A percentile compares a stretch with the other conserved stretches of the same genome.
These are phyloP conservation scores for Grantiella picta DNA, from an alignment of 2,113 vertebrate genomes.

Conservation along the genomic window DNA sequence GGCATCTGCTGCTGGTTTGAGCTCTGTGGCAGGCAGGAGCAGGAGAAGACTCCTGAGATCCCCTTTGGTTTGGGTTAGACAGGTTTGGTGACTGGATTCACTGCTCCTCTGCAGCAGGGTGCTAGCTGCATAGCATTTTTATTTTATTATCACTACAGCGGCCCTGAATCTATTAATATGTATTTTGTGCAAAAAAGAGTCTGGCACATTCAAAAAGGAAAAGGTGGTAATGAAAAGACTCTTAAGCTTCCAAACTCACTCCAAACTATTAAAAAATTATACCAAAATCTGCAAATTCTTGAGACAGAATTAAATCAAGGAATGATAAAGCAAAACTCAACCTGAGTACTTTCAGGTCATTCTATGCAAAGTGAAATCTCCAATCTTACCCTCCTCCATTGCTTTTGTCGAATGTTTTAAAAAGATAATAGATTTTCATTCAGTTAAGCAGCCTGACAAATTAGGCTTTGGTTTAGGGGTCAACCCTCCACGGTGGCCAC, in stretches of 20 bases:
- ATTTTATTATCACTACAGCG: conserved; percentile 30
- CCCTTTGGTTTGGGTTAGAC: neutral
- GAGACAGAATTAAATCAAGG: neutral
- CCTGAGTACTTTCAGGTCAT: neutral
- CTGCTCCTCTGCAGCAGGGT: neutral
- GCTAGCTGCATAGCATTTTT: neutral
- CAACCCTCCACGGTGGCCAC: neutral
- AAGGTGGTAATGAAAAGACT: conserved; percentile 40
- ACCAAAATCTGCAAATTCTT: neutral
- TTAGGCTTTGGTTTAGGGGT: neutral
- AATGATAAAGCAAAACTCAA: neutral
- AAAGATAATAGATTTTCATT: neutral
- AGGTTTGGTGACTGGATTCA: neutral
- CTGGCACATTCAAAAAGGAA: conserved; percentile 35
- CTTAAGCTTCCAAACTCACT: neutral
- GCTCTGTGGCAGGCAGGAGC: neutral
- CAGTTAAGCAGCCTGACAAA: neutral
- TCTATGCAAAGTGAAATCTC: neutral
- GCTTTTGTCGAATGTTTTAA: neutral
- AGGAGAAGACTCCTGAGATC: neutral
- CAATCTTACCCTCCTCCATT: neutral
- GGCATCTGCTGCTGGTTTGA: neutral
- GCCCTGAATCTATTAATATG: conserved; percentile 33
- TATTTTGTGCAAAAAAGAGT: conserved; percentile 36
- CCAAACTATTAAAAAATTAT: neutral